A percentile compares a stretch with the other conserved stretches of the same genome.
Conservation (phyloP, 2,888 invertebrate genomes). For the Leucophenga montana region DNA sequence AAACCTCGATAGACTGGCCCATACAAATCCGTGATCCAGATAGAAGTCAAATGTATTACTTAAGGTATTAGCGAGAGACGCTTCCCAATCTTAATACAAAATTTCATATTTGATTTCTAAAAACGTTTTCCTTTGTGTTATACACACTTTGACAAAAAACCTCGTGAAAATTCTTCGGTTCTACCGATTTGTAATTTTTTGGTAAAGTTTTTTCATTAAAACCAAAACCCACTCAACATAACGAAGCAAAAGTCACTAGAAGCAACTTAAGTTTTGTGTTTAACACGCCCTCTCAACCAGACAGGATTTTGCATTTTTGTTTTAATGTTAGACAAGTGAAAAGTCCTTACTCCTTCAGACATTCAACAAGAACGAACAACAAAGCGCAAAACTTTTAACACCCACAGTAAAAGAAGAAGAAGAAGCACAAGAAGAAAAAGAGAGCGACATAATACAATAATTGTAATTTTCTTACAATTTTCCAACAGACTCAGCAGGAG, state of each 20-base stretch:
- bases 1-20: too few relatives aligned
- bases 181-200: not conserved
- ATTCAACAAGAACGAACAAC: not conserved
- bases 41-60: too few relatives aligned
- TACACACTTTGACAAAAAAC: too few relatives aligned
- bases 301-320: constrained; percentile 15
- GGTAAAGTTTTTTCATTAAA: constrained; percentile 10
- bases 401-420: not conserved
- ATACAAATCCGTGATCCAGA: too few relatives aligned
- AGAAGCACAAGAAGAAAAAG: too few relatives aligned
- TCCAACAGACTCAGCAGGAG: constrained; percentile 2
- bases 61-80: too few relatives aligned
- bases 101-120: too few relatives aligned
- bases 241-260: constrained; percentile 12
- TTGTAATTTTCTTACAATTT: constrained; percentile 21
- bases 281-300: not conserved
- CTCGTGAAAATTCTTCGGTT: too few relatives aligned
- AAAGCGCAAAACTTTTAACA: constrained; percentile 11
- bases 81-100: too few relatives aligned
- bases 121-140: too few relatives aligned
- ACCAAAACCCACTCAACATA: not conserved
- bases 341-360: not conserved
- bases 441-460: constrained; percentile 16
- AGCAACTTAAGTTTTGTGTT: constrained; percentile 12
- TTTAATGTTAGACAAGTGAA: not conserved